Percentiles rank a stretch among this genome's conserved stretches.
Conservation (phyloP, 1,140 invertebrate genomes). For the Popillia japonica region DNA sequence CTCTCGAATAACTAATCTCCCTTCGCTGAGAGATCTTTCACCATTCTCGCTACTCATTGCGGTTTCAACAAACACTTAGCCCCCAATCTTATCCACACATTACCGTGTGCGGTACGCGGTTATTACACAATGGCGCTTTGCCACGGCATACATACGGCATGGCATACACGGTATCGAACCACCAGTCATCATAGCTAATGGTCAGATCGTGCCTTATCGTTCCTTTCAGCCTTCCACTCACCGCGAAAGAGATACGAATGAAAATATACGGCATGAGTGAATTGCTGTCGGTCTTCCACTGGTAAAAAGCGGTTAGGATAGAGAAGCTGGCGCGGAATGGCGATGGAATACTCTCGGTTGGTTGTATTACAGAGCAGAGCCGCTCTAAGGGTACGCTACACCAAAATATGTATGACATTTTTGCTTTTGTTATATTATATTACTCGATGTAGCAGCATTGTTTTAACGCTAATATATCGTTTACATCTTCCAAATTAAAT, state of each 20-base stretch:
- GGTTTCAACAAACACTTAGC: conserved; percentile 7
- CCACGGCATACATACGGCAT: conserved; percentile 41
- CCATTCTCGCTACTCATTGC: not conserved
- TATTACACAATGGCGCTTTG: conserved; percentile 40
- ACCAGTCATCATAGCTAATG: conserved; percentile 49
- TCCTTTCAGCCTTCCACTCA: conserved; percentile 45
- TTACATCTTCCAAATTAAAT: no score
- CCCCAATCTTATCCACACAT: conserved; percentile 36
- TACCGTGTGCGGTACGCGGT: conserved; percentile 20
- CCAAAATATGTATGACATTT: no score
- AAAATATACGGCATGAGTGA: conserved; percentile 49
- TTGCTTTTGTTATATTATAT: no score
- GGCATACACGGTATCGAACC: conserved; percentile 43
- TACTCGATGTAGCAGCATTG: no score
- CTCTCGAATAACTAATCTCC: conserved; percentile 13
- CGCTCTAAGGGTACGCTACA: no score
- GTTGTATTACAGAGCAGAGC: not conserved
- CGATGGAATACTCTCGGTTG: not conserved
- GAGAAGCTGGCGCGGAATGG: not conserved
- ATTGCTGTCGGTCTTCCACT: conserved; percentile 26
- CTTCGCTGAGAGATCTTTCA: not conserved
- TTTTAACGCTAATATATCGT: no score
- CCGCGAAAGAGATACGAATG: conserved; percentile 51
- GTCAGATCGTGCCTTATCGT: conserved; percentile 52
- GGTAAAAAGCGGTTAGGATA: conserved; percentile 24